Base-by-base conservation (phyloP, 2,113 vertebrate genomes). In the Barbus barbus region DNA sequence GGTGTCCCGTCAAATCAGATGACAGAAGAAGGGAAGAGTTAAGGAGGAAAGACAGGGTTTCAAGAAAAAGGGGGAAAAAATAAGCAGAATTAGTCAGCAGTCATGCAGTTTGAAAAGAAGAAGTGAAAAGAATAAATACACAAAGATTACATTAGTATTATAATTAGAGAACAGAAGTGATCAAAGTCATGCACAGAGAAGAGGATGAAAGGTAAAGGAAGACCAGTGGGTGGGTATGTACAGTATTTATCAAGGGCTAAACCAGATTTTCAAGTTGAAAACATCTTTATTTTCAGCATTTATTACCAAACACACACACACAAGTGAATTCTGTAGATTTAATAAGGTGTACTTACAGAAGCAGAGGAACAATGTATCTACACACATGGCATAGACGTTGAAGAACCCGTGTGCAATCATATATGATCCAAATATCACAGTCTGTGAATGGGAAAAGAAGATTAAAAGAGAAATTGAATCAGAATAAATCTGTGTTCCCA, bases 331-430 rank as follows among this genome's bases (percentile, higher is more conserved):
- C 28, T 53, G 31, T 1, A 89, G 33, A 9, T 28, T 72, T 48
- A 67, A 22, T n/a, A 71, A 18, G 69, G 0, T 36, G 84, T 95
- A 98, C 97, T 98, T 92, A 99, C 98, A 99, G 91, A 99, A 99
- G 91, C 98, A 99, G 91, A 99, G 94, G 95, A 99, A 99, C 87
- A 98, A 93, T 0, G 98, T 99, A 90, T 99, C 97, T n/a, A 99
- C 96, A 89, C 98, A 99, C 95, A 98, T 97, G 93, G 96, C 94
- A 89, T 97, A 99, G 92, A 99, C 97, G 1, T 95, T 99, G 93
- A 99, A 98, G 92, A 98, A 99, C 41, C 96, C 97, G 0, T 98
- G 96, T 81, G 97, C 96, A 86, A 99, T 93, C 84, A 99, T 88
- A 87, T 97, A 99, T 56, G 98, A 96, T 87, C 97, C 97, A 86